Evolutionary conservation across 2,113 vertebrate species (phyloP).

Genomic region (Stegastes partitus): DNA sequence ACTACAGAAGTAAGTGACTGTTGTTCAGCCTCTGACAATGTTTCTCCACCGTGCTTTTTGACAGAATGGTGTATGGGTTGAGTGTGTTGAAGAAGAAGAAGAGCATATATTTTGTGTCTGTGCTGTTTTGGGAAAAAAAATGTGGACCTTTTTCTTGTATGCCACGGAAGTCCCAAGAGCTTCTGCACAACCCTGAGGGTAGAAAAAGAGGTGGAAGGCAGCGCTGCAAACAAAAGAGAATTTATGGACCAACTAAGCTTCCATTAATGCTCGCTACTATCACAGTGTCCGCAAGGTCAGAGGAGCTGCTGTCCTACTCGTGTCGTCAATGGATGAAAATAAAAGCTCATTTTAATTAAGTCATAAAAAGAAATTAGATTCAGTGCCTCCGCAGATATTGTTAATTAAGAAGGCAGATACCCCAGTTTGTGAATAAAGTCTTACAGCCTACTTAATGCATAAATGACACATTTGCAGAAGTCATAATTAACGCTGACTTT

Average conservation of each 20-base stretch:
- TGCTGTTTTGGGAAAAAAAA: not conserved
- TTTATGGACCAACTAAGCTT: not conserved
- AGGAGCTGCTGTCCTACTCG: constrained; percentile 2
- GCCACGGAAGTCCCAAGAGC: not conserved
- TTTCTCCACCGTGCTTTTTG: not conserved
- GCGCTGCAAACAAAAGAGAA: not conserved
- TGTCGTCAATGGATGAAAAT: constrained; percentile 9
- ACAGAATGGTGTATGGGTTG: not conserved
- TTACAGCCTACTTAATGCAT: not conserved
- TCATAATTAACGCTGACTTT: constrained; percentile 1
- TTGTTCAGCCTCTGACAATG: too few species aligned
- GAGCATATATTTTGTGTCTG: not conserved
- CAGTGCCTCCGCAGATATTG: not conserved
- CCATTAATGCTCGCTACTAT: constrained; percentile 11
- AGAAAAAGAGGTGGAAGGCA: not conserved
- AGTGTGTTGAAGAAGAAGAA: not conserved
- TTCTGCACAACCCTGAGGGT: not conserved
- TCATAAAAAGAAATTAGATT: constrained; percentile 19
- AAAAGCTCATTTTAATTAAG: constrained; percentile 19
- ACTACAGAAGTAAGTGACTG: not conserved
- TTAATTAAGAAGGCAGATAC: not conserved
- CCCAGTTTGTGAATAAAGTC: not conserved
- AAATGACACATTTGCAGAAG: constrained; percentile 12
- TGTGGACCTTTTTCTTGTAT: not conserved
- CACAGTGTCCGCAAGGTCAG: constrained; percentile 11